Base-by-base conservation (phyloP, 2,797 vertebrate species). In the Malacoraja senta region DNA sequence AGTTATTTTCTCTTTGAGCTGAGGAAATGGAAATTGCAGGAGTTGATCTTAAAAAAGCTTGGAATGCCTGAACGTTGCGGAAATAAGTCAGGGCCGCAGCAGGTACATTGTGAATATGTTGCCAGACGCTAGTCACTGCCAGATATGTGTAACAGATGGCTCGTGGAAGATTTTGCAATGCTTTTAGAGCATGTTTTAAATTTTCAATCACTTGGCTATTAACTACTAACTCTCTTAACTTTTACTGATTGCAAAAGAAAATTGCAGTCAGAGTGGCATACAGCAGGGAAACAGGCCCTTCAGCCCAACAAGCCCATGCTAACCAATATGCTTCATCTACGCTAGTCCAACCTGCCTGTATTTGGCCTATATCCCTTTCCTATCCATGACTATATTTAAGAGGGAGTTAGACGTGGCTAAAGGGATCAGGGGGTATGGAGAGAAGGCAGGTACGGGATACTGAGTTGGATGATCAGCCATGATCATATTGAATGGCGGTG, bases 11-110 rank as follows among this genome's bases (percentile, higher is more conserved):
- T 35, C 63, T 68, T 84, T 35, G 15, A 65, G 61, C 84, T 88
- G 84, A 88, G 84, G n/a, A 88, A 88, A 88, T 88, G 17, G n/a
- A 88, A 68, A 68, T 88, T 68, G 61, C 84, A 88, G 84, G 63
- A 68, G 3, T 29, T n/a, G 58, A 58, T 32, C 84, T 68, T 35
- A 68, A 35, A 68, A 65, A 21, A 88, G 1, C 61, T n/a, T 58
- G 81, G 24, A 84, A 63, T n/a, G 53, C 81, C 81, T 88, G 84
- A 88, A 68, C 61, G 17, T 88, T 68, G 32, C 29, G 32, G n/a
- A 13, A 78, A 35, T 32, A 78, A 32, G 29, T 3, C 13, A 35
- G n/a, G 12, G 77, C 35, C 13, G 32, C 77, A 78, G 77, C n/a
- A 68, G 84, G 84, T 88, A 88, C 19, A 63, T 32, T 8, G 61